These are phyloP conservation scores for Drosophila bunnanda DNA, from an alignment of 2,888 invertebrate species.

Conservation along the genomic window DNA sequence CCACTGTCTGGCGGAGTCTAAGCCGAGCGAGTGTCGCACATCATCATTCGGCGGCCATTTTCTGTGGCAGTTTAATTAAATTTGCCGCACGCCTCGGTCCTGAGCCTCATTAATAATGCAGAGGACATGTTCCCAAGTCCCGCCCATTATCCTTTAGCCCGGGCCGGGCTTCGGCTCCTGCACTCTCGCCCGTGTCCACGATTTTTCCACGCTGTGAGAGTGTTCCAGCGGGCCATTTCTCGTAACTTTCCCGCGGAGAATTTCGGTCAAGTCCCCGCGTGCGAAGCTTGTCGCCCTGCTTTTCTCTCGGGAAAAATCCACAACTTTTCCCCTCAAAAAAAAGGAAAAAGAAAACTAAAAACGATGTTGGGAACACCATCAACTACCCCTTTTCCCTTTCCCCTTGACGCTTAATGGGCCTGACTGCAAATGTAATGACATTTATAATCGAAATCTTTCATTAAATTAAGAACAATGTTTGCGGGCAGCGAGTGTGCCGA, in stretches of 20 bases:
- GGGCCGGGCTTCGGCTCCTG: neutral
- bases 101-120: conserved; percentile 71
- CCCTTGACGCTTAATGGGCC: conserved; percentile 14
- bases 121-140: conserved; percentile 39
- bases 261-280: neutral
- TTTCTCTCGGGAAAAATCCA: neutral
- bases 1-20: conserved; percentile 32
- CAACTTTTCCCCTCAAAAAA: neutral
- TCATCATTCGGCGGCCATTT: conserved; percentile 38
- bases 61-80: conserved; percentile 66
- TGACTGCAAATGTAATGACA: conserved; percentile 65
- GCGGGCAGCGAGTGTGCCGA: conserved; percentile 36
- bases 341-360: neutral
- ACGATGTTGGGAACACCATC: neutral
- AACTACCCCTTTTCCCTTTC: neutral
- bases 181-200: conserved; percentile 22
- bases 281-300: too few species aligned
- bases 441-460: conserved; percentile 78
- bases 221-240: conserved; percentile 19
- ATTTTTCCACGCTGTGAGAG: neutral
- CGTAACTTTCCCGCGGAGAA: conserved; percentile 15
- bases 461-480: conserved; percentile 76
- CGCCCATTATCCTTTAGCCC: conserved; percentile 25
- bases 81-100: conserved; percentile 48
- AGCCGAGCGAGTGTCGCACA: conserved; percentile 30